Conservation (phyloP, 1,140 invertebrate genomes). For the Tribolium madens region DNA sequence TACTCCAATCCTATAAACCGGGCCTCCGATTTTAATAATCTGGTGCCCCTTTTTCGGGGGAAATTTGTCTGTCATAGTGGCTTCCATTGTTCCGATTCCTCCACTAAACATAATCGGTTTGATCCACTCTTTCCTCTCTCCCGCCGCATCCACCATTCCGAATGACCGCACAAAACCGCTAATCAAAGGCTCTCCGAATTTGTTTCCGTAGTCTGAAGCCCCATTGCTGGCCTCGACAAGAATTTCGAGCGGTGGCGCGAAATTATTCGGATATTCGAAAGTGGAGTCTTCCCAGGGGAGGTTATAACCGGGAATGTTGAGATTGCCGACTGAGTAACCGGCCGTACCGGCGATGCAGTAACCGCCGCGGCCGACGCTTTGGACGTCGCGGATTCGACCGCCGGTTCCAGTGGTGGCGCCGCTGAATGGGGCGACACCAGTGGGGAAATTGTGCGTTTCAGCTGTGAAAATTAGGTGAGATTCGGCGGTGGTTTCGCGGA, state of each 20-base stretch:
- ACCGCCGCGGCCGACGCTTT: constrained; percentile 91
- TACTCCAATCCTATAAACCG: constrained; percentile 96
- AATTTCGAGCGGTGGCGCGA: constrained; percentile 89
- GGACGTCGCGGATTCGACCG: constrained; percentile 93
- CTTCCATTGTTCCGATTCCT: constrained; percentile 91
- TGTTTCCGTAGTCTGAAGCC: constrained; percentile 98
- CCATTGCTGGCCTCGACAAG: constrained; percentile 97
- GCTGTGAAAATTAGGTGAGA: constrained; percentile 98
- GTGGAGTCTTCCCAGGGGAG: constrained; percentile 88
- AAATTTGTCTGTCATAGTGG: constrained; percentile 81
- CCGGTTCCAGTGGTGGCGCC: constrained; percentile 98
- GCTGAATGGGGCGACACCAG: constrained; percentile 92
- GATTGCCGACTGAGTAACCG: constrained; percentile 95
- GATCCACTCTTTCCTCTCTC: constrained; percentile 89
- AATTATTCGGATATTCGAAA: constrained; percentile 87
- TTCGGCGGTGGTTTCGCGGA: constrained; percentile 71
- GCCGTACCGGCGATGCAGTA: constrained; percentile 95
- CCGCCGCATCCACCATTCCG: constrained; percentile 77
- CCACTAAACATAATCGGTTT: constrained; percentile 99
- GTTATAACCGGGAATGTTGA: constrained; percentile 91
- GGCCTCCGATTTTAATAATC: constrained; percentile 95
- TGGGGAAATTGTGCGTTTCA: constrained; percentile 99
- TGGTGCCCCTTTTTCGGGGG: constrained; percentile 82
- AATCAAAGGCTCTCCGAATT: constrained; percentile 97
- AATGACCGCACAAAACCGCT: constrained; percentile 93